These are phyloP conservation scores for Phalera bucephala DNA, from an alignment of 2,888 invertebrate genomes.

Conservation along the genomic window DNA sequence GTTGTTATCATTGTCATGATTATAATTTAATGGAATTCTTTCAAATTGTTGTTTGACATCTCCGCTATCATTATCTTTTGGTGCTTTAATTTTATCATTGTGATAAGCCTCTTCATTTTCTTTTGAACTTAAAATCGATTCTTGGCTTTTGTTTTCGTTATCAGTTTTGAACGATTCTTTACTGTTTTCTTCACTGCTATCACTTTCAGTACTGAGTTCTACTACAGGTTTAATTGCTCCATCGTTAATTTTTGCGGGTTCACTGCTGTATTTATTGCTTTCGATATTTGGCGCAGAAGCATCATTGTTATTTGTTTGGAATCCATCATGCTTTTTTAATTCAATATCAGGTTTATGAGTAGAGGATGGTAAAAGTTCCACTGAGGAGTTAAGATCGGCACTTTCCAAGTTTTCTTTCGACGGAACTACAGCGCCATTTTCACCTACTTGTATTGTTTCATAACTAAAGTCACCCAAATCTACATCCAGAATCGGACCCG, in stretches of 20 bases:
- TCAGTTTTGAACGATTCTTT: slow-evolving; percentile 29
- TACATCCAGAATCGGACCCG: slow-evolving; percentile 44
- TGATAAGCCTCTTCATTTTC: slow-evolving; percentile 25
- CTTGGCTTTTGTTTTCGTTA: slow-evolving; percentile 42
- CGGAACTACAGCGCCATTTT: slow-evolving; percentile 45
- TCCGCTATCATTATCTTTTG: slow-evolving; percentile 28
- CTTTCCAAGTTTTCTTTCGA: slow-evolving; percentile 37
- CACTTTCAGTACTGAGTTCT: slow-evolving; percentile 54
- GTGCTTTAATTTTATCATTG: slow-evolving; percentile 34
- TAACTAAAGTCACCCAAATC: slow-evolving; percentile 55
- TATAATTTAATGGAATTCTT: slow-evolving; percentile 72
- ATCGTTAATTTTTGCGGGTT: slow-evolving; percentile 52
- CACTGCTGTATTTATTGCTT: slow-evolving; percentile 31
- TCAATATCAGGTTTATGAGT: slow-evolving; percentile 20
- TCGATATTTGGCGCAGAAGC: slow-evolving; percentile 23
- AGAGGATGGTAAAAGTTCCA: slow-evolving; percentile 27
- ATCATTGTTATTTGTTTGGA: slow-evolving; percentile 22
- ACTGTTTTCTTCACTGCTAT: slow-evolving; percentile 32
- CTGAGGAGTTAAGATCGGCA: slow-evolving; percentile 28
- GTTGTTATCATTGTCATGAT: slow-evolving; percentile 46
- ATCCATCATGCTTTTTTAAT: slow-evolving; percentile 18
- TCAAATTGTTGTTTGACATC: slow-evolving; percentile 74
- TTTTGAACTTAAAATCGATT: slow-evolving; percentile 42
- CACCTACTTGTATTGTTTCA: slow-evolving; percentile 50
- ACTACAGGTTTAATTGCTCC: slow-evolving; percentile 71